Base-by-base conservation (phyloP, 2,113 vertebrate species). In the Austrofundulus limnaeus region DNA sequence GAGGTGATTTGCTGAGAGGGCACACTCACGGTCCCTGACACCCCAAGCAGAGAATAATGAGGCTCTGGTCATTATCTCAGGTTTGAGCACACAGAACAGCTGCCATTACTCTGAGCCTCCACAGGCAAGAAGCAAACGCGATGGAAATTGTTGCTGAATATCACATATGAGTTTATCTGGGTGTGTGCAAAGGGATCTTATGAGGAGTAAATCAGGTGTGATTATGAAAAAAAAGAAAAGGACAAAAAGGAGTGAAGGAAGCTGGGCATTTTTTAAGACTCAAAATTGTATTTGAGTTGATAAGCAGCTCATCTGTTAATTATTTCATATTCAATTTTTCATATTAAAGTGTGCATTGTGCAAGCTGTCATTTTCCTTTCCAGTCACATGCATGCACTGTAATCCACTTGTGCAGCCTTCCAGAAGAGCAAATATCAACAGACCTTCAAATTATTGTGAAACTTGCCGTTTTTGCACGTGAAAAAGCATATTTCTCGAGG, bases 31-130 rank as follows among this genome's bases (percentile, higher is more conserved):
- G 20, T 54, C n/a, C 28, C 20, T 50, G 49, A 56, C 38, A 75
- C 34, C 65, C 28, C 54, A 69, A 47, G 43, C 63, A 37, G 67
- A 50, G 66, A 68, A 71, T 59, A 72, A 72, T 68, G 47, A 77
- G 31, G 65, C 37, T 67, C 11, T 38, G 48, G 45, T 75, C 57
- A 74, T 81, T 61, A 70, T 70, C 25, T 68, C 56, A 74, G 69
- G 70, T 60, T 34, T 60, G 50, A 50, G 38, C 21, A 62, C 43
- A 60, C 16, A 11, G 39, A 41, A 48, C 41, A 34, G 50, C 56
- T 63, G 49, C 23, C 16, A 11, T 75, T 54, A 57, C 66, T 34
- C 49, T 43, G 58, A 66, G 69, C 43, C 58, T 58, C 28, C 48
- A 70, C 64, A 43, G 16, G 24, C 55, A 61, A 11, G 54, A 67